These are phyloP conservation scores for Allobates femoralis DNA, from an alignment of 2,797 vertebrate species.

Conservation along the genomic window DNA sequence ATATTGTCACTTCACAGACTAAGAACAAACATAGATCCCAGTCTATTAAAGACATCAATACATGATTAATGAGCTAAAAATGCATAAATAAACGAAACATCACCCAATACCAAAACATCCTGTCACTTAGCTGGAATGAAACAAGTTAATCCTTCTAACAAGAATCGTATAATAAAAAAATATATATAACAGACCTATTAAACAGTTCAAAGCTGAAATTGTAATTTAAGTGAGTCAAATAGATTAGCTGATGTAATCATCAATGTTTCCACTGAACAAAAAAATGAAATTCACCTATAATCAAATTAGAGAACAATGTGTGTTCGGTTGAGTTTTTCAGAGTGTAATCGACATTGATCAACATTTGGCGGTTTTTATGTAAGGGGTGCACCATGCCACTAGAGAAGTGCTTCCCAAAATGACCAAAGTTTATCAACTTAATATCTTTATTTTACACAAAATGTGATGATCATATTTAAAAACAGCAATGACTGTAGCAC, in stretches of 20 bases:
- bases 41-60: background rate
- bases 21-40: background rate
- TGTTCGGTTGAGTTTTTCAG: no score
- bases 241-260: background rate
- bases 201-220: background rate
- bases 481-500: no score
- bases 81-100: background rate
- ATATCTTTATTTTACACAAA: no score
- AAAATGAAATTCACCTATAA: no score
- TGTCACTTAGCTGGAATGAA: slow-evolving; percentile 2
- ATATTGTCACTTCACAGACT: background rate
- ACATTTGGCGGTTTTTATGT: no score
- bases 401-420: no score
- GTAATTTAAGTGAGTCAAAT: slow-evolving; percentile 5
- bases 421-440: no score
- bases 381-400: no score
- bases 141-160: slow-evolving; percentile 2
- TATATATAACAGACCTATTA: background rate
- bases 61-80: slow-evolving; percentile 16
- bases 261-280: background rate
- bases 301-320: no score
- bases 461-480: no score
- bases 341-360: no score
- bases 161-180: background rate
- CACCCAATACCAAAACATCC: background rate